Percentiles rank a stretch among this genome's conserved stretches.
phyloP scores from a whole-genome alignment of 2,888 invertebrate genomes.

The Ariolimax columbianus region DNA sequence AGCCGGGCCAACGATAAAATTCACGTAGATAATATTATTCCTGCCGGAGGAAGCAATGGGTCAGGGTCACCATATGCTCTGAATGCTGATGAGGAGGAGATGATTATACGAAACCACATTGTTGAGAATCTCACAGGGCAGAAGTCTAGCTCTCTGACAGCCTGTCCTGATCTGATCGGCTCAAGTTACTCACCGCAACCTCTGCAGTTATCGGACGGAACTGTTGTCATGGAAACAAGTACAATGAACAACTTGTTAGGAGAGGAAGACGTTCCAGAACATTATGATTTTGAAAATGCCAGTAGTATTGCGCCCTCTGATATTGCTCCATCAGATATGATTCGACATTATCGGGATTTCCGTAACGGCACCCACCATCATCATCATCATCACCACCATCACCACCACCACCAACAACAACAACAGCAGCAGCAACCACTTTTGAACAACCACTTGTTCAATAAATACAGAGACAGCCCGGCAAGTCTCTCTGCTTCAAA shows the following conservation, averaged over 20 bases:
- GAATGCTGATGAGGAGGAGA: constrained; percentile 71
- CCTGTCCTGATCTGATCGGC: constrained; percentile 95
- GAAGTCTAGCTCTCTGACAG: constrained; percentile 86
- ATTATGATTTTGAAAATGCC: constrained; percentile 95
- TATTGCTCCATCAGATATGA: constrained; percentile 87
- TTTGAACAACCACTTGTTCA: constrained; percentile 53
- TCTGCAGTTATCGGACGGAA: constrained; percentile 70
- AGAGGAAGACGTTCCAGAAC: constrained; percentile 74
- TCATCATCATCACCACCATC: constrained; percentile 54
- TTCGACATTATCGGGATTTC: constrained; percentile 95
- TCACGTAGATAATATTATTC: constrained; percentile 44
- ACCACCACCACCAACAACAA: constrained; percentile 49
- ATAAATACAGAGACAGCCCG: constrained; percentile 58
- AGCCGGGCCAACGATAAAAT: constrained; percentile 38
- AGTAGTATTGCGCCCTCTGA: constrained; percentile 98
- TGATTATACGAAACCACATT: constrained; percentile 83
- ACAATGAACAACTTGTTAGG: constrained; percentile 55
- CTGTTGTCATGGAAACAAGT: constrained; percentile 74
- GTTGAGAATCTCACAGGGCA: constrained; percentile 89
- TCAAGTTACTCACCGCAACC: constrained; percentile 83
- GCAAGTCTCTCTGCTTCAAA: constrained; percentile 45
- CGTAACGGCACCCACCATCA: constrained; percentile 90
- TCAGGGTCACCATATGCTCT: constrained; percentile 60
- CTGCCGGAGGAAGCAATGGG: constrained; percentile 17
- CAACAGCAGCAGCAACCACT: constrained; percentile 45